Evolutionary conservation across 2,113 vertebrate species (phyloP).

Genomic region (Panurus biarmicus): DNA sequence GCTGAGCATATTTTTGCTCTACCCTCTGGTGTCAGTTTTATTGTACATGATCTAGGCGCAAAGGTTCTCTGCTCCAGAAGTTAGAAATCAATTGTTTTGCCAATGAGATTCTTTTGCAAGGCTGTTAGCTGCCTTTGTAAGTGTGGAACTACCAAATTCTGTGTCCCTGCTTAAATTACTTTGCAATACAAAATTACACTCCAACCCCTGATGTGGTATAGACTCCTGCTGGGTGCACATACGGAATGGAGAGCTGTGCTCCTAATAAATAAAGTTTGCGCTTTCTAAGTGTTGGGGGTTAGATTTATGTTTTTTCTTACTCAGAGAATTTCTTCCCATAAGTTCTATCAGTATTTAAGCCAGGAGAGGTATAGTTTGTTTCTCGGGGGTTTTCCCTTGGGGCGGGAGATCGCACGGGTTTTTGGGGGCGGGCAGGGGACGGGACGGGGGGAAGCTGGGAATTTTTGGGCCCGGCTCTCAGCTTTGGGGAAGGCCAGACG

Average conservation of each 20-base stretch:
- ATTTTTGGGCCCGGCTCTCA: too few species aligned
- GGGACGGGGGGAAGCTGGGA: too few species aligned
- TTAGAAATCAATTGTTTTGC: slow-evolving; percentile 51
- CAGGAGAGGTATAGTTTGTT: too few species aligned
- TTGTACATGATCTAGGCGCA: slow-evolving; percentile 11
- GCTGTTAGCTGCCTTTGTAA: neutral
- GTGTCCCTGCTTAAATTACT: neutral
- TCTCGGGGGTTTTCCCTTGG: too few species aligned
- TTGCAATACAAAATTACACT: neutral
- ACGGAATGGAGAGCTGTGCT: neutral
- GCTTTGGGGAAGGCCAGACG: too few species aligned
- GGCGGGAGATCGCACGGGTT: too few species aligned
- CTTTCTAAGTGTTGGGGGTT: too few species aligned
- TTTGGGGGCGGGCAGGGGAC: too few species aligned
- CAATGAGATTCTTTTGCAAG: neutral
- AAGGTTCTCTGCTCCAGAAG: slow-evolving; percentile 7
- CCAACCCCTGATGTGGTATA: neutral
- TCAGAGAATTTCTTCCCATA: too few species aligned
- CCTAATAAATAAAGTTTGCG: neutral
- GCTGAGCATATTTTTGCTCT: slow-evolving; percentile 19
- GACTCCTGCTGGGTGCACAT: neutral
- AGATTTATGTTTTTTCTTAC: too few species aligned
- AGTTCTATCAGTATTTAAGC: too few species aligned
- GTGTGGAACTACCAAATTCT: slow-evolving; percentile 3
- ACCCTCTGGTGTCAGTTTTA: slow-evolving; percentile 47